These are phyloP conservation scores for Cenopis cana DNA, from an alignment of 2,888 invertebrate genomes.

Conservation along the genomic window DNA sequence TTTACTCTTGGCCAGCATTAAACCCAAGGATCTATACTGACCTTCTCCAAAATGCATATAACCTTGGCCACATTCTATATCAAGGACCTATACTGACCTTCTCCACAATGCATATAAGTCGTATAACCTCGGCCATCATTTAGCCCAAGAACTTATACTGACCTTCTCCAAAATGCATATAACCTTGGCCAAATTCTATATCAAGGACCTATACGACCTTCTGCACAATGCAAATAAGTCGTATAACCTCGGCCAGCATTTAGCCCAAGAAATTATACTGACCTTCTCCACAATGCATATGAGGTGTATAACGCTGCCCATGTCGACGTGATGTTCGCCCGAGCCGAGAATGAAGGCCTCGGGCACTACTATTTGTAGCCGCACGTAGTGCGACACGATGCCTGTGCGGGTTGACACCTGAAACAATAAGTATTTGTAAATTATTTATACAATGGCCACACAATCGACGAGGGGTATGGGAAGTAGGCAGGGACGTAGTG, in stretches of 20 bases:
- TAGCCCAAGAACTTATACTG: constrained; percentile 56
- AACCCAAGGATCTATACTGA: constrained; percentile 67
- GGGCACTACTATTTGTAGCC: constrained; percentile 95
- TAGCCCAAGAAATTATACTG: constrained; percentile 56
- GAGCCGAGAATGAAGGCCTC: constrained; percentile 95
- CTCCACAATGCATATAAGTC: no score
- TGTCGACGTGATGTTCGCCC: constrained; percentile 96
- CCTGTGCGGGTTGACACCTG: constrained; percentile 95
- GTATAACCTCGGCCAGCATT: no score
- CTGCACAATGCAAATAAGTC: no score
- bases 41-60: constrained; percentile 96
- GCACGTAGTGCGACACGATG: constrained; percentile 94
- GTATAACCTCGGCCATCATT: no score
- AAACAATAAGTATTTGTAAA: constrained; percentile 55
- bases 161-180: constrained; percentile 97
- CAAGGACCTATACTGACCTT: no score
- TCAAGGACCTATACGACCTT: no score
- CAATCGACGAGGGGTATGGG: no score
- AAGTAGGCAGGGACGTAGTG: no score
- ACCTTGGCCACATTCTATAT: constrained; percentile 90
- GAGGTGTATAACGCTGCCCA: constrained; percentile 95
- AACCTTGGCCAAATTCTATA: constrained; percentile 88
- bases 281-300: constrained; percentile 97
- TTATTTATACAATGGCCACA: no score
- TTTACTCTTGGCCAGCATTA: no score